Evolutionary conservation across 2,113 vertebrate species (phyloP).

Genomic region (Ammodytes marinus): DNA sequence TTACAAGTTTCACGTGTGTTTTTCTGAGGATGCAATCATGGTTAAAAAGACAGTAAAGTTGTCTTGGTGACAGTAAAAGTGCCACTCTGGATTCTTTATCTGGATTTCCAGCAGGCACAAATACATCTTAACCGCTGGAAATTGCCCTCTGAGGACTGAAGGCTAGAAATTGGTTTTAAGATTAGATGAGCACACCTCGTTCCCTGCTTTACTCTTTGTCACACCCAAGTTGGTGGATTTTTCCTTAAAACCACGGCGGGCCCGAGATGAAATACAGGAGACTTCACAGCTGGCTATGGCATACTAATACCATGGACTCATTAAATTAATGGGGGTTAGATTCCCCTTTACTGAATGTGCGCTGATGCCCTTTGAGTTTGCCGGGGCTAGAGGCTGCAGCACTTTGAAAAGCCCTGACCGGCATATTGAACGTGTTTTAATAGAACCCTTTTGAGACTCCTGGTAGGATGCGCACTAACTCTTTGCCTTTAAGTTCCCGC

Average conservation of each 20-base stretch:
- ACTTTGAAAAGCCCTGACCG: slow-evolving; percentile 85
- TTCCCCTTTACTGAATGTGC: slow-evolving; percentile 77
- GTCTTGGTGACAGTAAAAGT: slow-evolving; percentile 70
- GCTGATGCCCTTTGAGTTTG: slow-evolving; percentile 86
- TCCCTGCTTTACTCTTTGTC: slow-evolving; percentile 76
- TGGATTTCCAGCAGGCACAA: slow-evolving; percentile 62
- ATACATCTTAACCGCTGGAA: slow-evolving; percentile 76
- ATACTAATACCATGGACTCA: slow-evolving; percentile 87
- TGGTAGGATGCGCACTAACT: slow-evolving; percentile 83
- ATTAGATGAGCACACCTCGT: slow-evolving; percentile 72
- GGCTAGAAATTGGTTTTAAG: slow-evolving; percentile 75
- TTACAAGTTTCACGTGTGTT: slow-evolving; percentile 62
- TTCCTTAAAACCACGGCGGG: slow-evolving; percentile 73
- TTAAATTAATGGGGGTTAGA: slow-evolving; percentile 86
- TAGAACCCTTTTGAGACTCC: slow-evolving; percentile 84
- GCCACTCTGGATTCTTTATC: slow-evolving; percentile 63
- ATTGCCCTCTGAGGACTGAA: slow-evolving; percentile 76
- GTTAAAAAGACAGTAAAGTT: slow-evolving; percentile 58
- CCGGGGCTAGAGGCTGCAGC: slow-evolving; percentile 81
- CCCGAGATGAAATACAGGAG: slow-evolving; percentile 77
- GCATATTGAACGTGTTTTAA: slow-evolving; percentile 86
- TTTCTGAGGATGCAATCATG: slow-evolving; percentile 64
- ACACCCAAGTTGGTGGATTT: slow-evolving; percentile 77
- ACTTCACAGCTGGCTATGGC: slow-evolving; percentile 80
- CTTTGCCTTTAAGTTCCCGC: slow-evolving; percentile 82